Evolutionary conservation across 2,797 vertebrate genomes (phyloP), one percentile per base, ranked within the genome.

Genomic region (Cygnus olor): DNA sequence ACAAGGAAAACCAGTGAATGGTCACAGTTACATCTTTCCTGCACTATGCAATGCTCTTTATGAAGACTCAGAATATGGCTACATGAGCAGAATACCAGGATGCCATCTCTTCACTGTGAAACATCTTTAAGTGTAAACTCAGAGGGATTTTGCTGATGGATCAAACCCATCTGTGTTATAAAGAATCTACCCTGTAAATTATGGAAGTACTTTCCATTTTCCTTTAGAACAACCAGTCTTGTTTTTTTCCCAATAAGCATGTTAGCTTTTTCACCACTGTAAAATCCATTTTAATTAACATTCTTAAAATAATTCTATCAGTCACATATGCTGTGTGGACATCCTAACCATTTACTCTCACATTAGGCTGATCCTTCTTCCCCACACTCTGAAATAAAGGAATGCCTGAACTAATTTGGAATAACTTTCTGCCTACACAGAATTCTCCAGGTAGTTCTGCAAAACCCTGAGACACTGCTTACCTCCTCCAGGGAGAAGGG

Each of bases 401-500:
- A 34, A 5, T 64, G 61, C 20, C 10, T 79, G 36, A 45, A 49
- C 22, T 65, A 20, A 47, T 15, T 12, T 66, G 14, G 14, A 32
- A 58, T 11, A 7, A 40, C 5, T 40, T 84, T 70, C 54, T 79
- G 19, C 27, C 69, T 80, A 63, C 51, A 54, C 8, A 77, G 51
- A 32, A 4, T 61, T 82, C 21, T 44, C 32, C 28, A 54, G 5
- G 3, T 24, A 45, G 25, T 22, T 73, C 25, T 71, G 58, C 32
- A 76, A 45, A 80, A 84, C 8, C 40, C 68, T n/a, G 20, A 7
- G 19, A 21, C n/a, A 14, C 40, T 24, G 14, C 22, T 76, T 53
- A 47, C 22, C 44, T 76, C 10, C 49, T 68, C 15, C 1, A 0
- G 18, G 24, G 7, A 58, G 13, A 21, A 2, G 2, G 34, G 12